Base-by-base conservation (phyloP, 2,888 invertebrate species). In the Anagyrus pseudococci region DNA sequence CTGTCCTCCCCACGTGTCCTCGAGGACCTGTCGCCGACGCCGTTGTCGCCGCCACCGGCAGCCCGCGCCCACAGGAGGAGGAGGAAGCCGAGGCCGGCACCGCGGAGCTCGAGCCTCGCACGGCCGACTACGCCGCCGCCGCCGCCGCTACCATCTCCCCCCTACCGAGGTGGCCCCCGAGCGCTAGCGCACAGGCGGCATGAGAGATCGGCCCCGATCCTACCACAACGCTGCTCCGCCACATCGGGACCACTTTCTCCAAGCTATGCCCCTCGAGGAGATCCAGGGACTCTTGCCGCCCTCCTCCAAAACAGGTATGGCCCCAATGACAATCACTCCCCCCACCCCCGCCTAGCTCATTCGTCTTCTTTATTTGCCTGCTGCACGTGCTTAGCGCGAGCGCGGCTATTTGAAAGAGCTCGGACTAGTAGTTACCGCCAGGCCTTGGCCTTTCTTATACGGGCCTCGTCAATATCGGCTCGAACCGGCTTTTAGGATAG, bases 231-330 rank as follows among this genome's bases (percentile, higher is more conserved):
- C 60, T 29, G 61, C 61, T 20, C 19, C 57, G n/a, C 58, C 59
- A 44, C 77, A 74, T 62, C 76, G 75, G 69, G 77, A 79, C 62
- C 73, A 71, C 65, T 64, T 64, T 55, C 72, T 72, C 56, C 75
- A 75, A 70, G 74, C 75, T 67, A 77, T 79, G 78, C 79, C 79
- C 68, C 68, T 79, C 63, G 79, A 79, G 60, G 79, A 79, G 69
- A 74, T 77, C 58, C 79, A 79, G 67, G 79, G 77, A 66, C 68
- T 79, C 56, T 70, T 79, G 59, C 76, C 77, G 64, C 78, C 77
- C 64, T 52, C 66, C 61, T 75, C 77, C 68, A 77, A 77, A 70
- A 73, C 75, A 78, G 79, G 79, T 50, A 37, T 17, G 50, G 54
- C 33, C 26, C 4, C 4, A 15, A 52, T 17, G 26, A n/a, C n/a